Percentiles rank a stretch among this genome's conserved stretches.
Evolutionary conservation across 2,797 vertebrate genomes (phyloP).

Genomic region (Thamnophis elegans): DNA sequence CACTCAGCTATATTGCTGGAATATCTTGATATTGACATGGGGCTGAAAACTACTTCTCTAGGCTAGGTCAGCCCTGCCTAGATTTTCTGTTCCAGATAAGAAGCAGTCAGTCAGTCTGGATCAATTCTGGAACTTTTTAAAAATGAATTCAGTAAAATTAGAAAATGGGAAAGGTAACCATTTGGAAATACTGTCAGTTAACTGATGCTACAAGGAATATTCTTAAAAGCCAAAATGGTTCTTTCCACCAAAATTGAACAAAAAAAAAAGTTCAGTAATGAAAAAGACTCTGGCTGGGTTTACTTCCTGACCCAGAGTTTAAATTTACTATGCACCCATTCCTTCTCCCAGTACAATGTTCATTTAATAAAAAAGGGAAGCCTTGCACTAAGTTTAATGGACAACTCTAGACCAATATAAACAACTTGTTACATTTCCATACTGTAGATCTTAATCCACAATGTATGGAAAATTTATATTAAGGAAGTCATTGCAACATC

Average conservation of each 20-base stretch:
- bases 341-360: not conserved
- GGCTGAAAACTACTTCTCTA: not conserved
- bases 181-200: not conserved
- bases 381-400: conserved; percentile 42
- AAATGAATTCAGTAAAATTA: not conserved
- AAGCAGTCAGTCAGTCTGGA: not conserved
- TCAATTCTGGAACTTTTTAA: not conserved
- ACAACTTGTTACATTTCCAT: conserved; percentile 19
- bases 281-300: not conserved
- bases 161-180: not conserved
- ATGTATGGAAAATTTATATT: not conserved
- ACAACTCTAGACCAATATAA: conserved; percentile 10
- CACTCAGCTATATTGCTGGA: not conserved
- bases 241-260: not conserved
- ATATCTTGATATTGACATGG: not conserved
- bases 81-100: not conserved
- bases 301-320: not conserved
- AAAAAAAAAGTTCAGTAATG: not conserved
- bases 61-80: not conserved
- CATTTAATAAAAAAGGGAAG: conserved; percentile 34
- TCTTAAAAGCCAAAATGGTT: not conserved
- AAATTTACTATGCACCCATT: conserved; percentile 5
- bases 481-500: conserved; percentile 16
- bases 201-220: not conserved
- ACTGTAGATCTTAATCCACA: not conserved